Conservation (phyloP, 2,113 vertebrate genomes). For the Tragelaphus buxtoni region DNA sequence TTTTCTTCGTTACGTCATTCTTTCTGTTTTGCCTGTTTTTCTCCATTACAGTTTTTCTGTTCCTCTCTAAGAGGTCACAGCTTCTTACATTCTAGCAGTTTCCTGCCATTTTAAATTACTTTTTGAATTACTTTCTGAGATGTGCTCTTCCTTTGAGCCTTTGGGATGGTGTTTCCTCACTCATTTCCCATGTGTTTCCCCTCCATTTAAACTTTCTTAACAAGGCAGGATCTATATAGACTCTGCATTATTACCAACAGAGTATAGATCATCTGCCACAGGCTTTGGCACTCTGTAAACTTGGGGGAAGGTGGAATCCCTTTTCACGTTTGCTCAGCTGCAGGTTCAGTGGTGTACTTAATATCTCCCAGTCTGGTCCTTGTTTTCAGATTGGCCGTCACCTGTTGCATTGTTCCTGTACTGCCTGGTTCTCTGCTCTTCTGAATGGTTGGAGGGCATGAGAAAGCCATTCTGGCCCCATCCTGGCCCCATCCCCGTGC, state of each 20-base stretch:
- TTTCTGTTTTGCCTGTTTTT: constrained; percentile 12
- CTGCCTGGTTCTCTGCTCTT: neutral
- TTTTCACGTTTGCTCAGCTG: neutral
- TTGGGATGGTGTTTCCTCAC: neutral
- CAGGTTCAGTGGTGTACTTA: fast-evolving
- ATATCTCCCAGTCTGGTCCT: neutral
- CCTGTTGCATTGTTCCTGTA: neutral
- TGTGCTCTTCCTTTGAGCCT: neutral
- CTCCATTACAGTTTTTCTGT: constrained; percentile 16
- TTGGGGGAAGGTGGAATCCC: neutral
- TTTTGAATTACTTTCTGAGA: neutral
- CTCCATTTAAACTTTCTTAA: neutral
- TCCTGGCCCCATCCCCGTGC: fast-evolving
- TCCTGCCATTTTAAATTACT: neutral
- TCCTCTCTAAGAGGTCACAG: constrained; percentile 22
- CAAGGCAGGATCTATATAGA: neutral
- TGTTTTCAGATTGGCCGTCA: neutral
- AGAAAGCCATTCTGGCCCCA: neutral
- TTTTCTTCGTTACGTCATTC: neutral
- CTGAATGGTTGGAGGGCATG: neutral
- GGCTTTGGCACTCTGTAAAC: neutral
- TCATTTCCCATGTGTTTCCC: too few species aligned
- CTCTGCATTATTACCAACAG: neutral
- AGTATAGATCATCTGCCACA: fast-evolving
- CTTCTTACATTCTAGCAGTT: neutral